phyloP scores from a whole-genome alignment of 2,113 vertebrate species.

The Hepsetus odoe region DNA sequence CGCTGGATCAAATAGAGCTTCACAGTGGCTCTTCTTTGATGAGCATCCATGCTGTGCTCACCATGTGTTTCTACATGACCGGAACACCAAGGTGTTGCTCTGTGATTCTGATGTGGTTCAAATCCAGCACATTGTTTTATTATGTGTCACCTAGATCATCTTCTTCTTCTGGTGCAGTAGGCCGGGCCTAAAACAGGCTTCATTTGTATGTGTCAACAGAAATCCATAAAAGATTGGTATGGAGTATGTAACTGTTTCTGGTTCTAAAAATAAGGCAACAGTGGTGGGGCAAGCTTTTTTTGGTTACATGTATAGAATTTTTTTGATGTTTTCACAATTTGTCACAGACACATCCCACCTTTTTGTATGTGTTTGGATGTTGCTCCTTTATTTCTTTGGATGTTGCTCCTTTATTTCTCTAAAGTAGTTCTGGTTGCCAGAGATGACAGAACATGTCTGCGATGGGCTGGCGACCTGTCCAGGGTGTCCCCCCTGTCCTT shows the following conservation, averaged over 20 bases:
- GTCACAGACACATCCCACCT: no score
- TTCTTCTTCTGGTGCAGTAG: not conserved
- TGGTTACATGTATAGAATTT: not conserved
- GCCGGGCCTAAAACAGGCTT: not conserved
- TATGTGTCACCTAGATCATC: not conserved
- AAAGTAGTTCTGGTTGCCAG: no score
- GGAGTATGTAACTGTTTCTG: not conserved
- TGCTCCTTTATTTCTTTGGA: no score
- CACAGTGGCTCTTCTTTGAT: not conserved
- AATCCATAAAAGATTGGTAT: no score
- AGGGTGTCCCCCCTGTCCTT: no score
- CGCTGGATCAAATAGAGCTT: slow-evolving; percentile 19
- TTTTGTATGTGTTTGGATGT: no score
- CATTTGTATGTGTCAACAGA: no score
- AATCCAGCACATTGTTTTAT: slow-evolving; percentile 11
- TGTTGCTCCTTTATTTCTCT: no score
- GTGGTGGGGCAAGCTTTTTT: slow-evolving; percentile 17
- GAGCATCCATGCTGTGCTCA: slow-evolving; percentile 2
- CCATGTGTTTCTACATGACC: slow-evolving; percentile 3
- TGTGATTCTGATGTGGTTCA: slow-evolving; percentile 36
- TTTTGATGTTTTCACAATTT: slow-evolving; percentile 19
- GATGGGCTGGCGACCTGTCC: no score
- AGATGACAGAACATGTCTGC: no score
- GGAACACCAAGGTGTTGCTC: not conserved
- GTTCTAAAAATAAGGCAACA: not conserved